Conservation (phyloP, 2,888 invertebrate species). For the Axea sp. region DNA sequence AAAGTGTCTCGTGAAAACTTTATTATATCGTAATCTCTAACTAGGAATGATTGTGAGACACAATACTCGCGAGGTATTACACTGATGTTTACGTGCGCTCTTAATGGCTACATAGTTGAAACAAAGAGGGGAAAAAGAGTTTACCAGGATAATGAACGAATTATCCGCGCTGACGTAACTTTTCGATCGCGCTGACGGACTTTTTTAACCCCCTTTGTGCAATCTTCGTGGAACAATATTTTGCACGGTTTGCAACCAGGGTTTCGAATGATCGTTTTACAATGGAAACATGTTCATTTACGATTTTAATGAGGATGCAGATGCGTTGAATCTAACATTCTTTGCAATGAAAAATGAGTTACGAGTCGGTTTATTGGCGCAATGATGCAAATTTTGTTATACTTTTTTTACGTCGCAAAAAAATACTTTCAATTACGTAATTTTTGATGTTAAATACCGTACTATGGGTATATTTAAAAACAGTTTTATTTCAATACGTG, state of each 20-base stretch:
- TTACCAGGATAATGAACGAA: constrained; percentile 11
- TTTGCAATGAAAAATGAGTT: too few species aligned
- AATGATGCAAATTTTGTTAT: too few species aligned
- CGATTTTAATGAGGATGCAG: too few species aligned
- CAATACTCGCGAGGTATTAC: constrained; percentile 6
- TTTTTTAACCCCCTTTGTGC: constrained; percentile 5
- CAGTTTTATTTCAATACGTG: too few species aligned
- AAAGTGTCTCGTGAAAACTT: constrained; percentile 50
- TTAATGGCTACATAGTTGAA: constrained; percentile 9
- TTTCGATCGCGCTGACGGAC: not conserved
- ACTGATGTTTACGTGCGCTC: constrained; percentile 18
- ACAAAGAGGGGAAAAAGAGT: constrained; percentile 2
- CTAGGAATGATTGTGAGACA: constrained; percentile 21
- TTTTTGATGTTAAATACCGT: too few species aligned
- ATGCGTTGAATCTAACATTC: too few species aligned
- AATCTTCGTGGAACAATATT: constrained; percentile 7
- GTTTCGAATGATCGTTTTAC: constrained; percentile 8
- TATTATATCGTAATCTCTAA: constrained; percentile 44
- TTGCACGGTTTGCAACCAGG: not conserved
- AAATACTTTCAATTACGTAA: too few species aligned
- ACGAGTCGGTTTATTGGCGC: too few species aligned
- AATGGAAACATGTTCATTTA: constrained; percentile 12
- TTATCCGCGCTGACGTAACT: constrained; percentile 17
- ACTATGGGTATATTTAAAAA: too few species aligned
- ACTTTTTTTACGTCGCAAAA: too few species aligned